Conservation (phyloP, 2,797 vertebrate species). For the Morelia viridis region DNA sequence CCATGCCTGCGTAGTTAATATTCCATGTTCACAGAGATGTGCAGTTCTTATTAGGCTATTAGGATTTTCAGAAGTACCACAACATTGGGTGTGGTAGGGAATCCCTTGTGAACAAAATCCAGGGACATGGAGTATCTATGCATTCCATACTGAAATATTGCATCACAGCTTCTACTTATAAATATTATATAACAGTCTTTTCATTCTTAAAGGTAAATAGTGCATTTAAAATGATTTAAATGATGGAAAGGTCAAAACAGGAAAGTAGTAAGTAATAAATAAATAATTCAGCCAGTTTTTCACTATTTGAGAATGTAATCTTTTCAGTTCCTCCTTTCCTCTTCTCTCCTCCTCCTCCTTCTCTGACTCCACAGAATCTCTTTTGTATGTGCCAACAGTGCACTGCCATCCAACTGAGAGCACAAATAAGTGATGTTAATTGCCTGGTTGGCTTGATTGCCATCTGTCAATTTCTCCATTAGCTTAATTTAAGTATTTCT, state of each 20-base stretch:
- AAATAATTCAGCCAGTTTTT: not conserved
- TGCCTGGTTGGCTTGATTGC: not conserved
- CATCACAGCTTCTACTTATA: not conserved
- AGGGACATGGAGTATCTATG: not conserved
- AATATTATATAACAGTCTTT: not conserved
- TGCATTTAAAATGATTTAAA: not conserved
- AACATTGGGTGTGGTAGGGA: not conserved
- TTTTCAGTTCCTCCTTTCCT: not conserved
- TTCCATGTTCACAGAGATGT: not conserved
- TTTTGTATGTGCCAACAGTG: not conserved
- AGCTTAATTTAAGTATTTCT: not conserved
- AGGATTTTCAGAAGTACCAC: not conserved
- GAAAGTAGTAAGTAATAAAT: not conserved
- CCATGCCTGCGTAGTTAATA: not conserved
- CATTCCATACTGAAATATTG: not conserved
- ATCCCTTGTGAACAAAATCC: not conserved
- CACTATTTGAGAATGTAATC: not conserved
- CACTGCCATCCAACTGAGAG: not conserved
- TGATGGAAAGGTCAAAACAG: not conserved
- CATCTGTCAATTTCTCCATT: not conserved
- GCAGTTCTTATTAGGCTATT: not conserved
- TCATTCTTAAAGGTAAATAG: not conserved
- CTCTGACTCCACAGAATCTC: not conserved
- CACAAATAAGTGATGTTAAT: constrained; percentile 5
- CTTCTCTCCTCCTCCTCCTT: not conserved